Conservation (phyloP, 2,888 invertebrate species). For the Acanthosepion lycidas region DNA sequence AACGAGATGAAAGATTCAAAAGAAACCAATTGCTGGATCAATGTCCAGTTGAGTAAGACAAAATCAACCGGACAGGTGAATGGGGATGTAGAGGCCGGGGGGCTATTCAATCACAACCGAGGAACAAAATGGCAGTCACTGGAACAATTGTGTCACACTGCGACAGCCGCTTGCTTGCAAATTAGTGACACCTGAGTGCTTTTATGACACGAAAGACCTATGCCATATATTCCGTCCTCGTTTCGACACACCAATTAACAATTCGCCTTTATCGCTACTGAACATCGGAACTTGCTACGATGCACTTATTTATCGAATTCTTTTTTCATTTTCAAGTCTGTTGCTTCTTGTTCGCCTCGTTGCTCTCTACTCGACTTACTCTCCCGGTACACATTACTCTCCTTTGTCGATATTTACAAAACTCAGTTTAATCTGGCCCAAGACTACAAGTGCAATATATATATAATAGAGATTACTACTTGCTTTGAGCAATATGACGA, state of each 20-base stretch:
- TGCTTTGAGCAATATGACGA: too few relatives aligned
- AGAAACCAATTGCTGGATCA: background rate
- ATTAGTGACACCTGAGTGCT: slow-evolving; percentile 5
- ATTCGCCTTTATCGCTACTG: background rate
- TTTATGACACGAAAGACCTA: background rate
- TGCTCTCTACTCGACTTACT: background rate
- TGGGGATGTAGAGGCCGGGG: background rate
- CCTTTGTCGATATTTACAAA: too few relatives aligned
- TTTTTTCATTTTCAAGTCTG: background rate
- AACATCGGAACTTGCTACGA: background rate
- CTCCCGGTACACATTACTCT: too few relatives aligned
- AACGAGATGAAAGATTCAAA: background rate
- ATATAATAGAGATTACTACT: too few relatives aligned
- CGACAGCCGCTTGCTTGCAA: background rate
- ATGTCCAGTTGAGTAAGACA: background rate
- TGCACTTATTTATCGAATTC: background rate
- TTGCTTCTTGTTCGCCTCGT: background rate
- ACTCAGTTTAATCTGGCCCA: too few relatives aligned
- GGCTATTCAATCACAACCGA: background rate
- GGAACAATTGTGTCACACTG: background rate
- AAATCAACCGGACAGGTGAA: background rate
- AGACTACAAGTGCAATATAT: too few relatives aligned
- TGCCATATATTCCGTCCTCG: background rate
- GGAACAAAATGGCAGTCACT: background rate
- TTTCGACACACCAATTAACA: background rate